Conservation (phyloP, 2,888 invertebrate genomes). For the Drosophila algonquin region DNA sequence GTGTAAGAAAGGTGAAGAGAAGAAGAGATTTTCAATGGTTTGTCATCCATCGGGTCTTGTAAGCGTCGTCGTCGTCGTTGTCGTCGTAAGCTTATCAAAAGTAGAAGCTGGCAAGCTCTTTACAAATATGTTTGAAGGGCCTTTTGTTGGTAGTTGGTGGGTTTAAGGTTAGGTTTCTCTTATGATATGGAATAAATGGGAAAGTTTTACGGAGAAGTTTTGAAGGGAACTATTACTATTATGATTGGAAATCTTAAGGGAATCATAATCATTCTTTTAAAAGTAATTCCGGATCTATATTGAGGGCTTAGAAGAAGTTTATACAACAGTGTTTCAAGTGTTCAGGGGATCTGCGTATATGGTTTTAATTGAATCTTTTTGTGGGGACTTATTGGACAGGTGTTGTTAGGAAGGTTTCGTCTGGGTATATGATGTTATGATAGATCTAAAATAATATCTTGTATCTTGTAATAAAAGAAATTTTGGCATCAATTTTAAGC, state of each 20-base stretch:
- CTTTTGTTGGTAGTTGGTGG: slow-evolving; percentile 10
- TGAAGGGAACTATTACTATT: neutral
- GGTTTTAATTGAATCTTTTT: neutral
- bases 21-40: slow-evolving; percentile 23
- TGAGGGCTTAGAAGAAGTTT: too few species aligned
- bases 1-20: slow-evolving; percentile 28
- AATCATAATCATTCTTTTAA: neutral
- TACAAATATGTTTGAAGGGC: slow-evolving; percentile 17
- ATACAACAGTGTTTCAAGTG: too few species aligned
- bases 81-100: slow-evolving; percentile 24
- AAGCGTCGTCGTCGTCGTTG: neutral
- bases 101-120: slow-evolving; percentile 17
- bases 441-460: too few species aligned
- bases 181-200: slow-evolving; percentile 23
- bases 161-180: slow-evolving; percentile 22
- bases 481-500: too few species aligned
- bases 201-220: neutral
- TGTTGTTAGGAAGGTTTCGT: too few species aligned
- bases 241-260: too few species aligned
- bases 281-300: too few species aligned
- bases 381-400: too few species aligned
- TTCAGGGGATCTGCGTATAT: too few species aligned
- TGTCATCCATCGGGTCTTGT: neutral
- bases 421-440: too few species aligned
- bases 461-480: too few species aligned